Base-by-base conservation (phyloP, 2,888 invertebrate species). In the Microctonus brassicae region DNA sequence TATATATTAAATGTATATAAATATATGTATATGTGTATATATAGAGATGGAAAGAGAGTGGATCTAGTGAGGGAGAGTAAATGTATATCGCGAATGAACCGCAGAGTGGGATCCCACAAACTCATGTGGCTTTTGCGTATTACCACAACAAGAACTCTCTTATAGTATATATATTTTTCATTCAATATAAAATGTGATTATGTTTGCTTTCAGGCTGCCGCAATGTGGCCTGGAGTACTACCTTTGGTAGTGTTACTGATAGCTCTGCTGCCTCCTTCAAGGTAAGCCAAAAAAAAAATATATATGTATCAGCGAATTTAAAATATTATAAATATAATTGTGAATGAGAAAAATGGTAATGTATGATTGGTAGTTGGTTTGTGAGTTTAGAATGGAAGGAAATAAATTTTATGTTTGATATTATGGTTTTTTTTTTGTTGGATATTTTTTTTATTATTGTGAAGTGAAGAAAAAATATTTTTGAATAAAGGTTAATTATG, bases 141-240 rank as follows among this genome's bases (percentile, higher is more conserved):
- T 20, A 17, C 26, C 52, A 33, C 34, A 69, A 53, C 47, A 47
- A 47, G 47, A 66, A 64, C 69, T 70, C 64, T 42, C 17, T 47
- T 47, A 6, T 10, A 57, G 20, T 53, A 42, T 63, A 60, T 47
- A 61, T 70, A 72, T 71, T 64, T 70, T 69, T 69, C 66, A 61
- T 67, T 69, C 55, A 75, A 70, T 74, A 53, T 26, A 65, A 78
- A 79, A 79, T 69, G 75, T 78, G 77, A 80, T 78, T 78, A 77
- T 76, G 73, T 81, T 79, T 80, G 77, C 72, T 87, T 86, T 79
- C 83, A 87, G 87, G 87, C 86, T 84, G 82, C 84, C 86, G 86
- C 85, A 81, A 87, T 87, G 87, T 84, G 86, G 87, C 86, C 86
- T 87, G 87, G 87, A 85, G 86, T 83, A 82, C 81, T 86, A 83